phyloP scores from a whole-genome alignment of 2,888 invertebrate genomes.

The Tinea pellionella region DNA sequence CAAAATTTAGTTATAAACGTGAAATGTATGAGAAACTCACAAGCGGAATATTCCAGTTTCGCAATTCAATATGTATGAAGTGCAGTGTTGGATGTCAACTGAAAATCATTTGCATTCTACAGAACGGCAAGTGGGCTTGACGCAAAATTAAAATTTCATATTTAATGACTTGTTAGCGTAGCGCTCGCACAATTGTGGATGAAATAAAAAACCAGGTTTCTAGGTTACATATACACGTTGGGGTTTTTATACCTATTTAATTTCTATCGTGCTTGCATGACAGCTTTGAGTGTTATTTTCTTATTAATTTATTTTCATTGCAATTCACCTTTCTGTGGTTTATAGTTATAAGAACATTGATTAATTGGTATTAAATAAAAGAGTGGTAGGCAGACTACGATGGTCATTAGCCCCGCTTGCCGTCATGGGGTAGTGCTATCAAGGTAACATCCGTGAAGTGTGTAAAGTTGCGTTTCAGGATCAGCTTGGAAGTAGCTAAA shows the following conservation, averaged over 20 bases:
- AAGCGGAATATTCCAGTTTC: not conserved
- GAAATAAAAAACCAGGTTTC: slow-evolving; percentile 23
- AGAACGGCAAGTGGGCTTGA: slow-evolving; percentile 23
- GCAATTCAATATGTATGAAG: slow-evolving; percentile 10
- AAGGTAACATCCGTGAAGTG: too few species aligned
- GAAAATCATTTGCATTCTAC: slow-evolving; percentile 20
- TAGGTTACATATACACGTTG: slow-evolving; percentile 18
- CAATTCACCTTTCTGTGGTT: too few species aligned
- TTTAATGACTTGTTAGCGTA: slow-evolving; percentile 54
- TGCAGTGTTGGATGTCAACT: slow-evolving; percentile 7
- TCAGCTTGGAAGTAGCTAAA: too few species aligned
- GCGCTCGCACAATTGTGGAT: slow-evolving; percentile 23
- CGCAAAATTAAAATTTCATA: slow-evolving; percentile 56
- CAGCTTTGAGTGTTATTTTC: not conserved
- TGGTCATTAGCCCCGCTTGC: too few species aligned
- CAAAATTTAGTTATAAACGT: not conserved
- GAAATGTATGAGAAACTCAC: not conserved
- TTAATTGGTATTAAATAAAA: too few species aligned
- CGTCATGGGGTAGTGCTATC: too few species aligned
- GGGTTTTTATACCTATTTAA: slow-evolving; percentile 6
- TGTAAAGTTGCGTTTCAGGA: too few species aligned
- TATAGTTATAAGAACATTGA: not conserved
- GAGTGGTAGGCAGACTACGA: too few species aligned
- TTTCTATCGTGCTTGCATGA: slow-evolving; percentile 5
- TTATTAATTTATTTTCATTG: not conserved